Conservation (phyloP, 64 coral and sea anemone species). For the Dendronephthya gigantea region DNA sequence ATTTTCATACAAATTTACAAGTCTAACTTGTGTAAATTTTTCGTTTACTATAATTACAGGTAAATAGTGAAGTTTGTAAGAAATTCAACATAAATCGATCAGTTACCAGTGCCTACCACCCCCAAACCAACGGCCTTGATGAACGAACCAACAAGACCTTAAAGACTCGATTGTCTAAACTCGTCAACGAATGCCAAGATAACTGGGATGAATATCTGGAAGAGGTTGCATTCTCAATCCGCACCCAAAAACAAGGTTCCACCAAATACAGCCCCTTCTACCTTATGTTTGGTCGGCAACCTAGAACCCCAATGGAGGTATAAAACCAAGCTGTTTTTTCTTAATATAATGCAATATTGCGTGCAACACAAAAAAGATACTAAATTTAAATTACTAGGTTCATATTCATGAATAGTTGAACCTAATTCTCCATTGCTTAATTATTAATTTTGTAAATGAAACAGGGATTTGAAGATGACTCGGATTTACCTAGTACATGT, state of each 20-base stretch:
- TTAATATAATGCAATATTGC: background rate
- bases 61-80: conserved; percentile 9
- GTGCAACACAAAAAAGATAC: background rate
- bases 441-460: background rate
- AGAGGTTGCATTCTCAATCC: conserved; percentile 26
- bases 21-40: too few species aligned
- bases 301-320: conserved; percentile 27
- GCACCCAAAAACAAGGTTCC: conserved; percentile 28
- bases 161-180: conserved; percentile 31
- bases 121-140: conserved; percentile 36
- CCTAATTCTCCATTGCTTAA: too few species aligned
- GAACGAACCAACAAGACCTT: conserved; percentile 33
- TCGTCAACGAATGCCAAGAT: conserved; percentile 41
- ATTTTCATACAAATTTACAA: too few species aligned
- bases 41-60: background rate
- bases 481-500: background rate
- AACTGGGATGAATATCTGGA: conserved; percentile 44
- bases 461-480: background rate
- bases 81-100: conserved; percentile 14
- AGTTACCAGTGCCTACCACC: conserved; percentile 21
- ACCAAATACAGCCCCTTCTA: conserved; percentile 46
- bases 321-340: background rate
- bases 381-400: background rate
- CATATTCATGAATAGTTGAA: background rate
- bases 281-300: conserved; percentile 48